Evolutionary conservation across 2,888 invertebrate genomes (phyloP), one percentile per base, ranked within the genome.

Genomic region (Sphinx pinastri): DNA sequence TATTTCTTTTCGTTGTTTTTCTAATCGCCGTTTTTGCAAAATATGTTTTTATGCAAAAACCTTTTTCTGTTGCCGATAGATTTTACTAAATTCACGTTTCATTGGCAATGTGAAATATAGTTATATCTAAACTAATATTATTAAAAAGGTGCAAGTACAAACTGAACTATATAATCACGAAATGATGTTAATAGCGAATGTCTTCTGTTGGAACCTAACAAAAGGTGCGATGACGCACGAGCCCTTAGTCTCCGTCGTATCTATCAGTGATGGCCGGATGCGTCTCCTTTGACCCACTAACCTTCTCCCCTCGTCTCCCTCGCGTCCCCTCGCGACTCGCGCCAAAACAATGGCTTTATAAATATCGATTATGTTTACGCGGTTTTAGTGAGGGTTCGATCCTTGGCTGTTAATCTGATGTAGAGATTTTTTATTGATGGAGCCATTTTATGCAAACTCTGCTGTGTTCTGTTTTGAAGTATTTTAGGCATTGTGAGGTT

Each of bases 271-370:
- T 60, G 14, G 54, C 52, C 54, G 63, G 52, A 63, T 63, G 38
- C 13, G 6, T 60, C 52, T 60, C 69, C 69, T 69, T 52, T 69
- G 69, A 69, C 69, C 69, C 45, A 60, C 54, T 69, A 63, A 69
- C 63, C 11, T n/a, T 63, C 49, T 47, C 49, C 47, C 16, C 63
- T 63, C 49, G 55, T 38, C 5, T 38, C 6, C 38, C 38, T 8
- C 8, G 3, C 38, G 7, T 38, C 38, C 8, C 8, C 38, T 8
- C 38, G 38, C 38, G 57, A 13, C 25, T 19, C 57, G 19, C 57
- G 57, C 57, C 57, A 57, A 57, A 57, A 57, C 25, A 57, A 13
- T 25, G 51, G 13, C 12, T 51, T 13, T 57, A 57, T 57, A 25
- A 57, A 57, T 57, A 57, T 57, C 25, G 57, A 25, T 57, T 57